Evolutionary conservation across 2,888 invertebrate genomes (phyloP), one percentile per base, ranked within the genome.

Genomic region (Nemotelus pantherinus): DNA sequence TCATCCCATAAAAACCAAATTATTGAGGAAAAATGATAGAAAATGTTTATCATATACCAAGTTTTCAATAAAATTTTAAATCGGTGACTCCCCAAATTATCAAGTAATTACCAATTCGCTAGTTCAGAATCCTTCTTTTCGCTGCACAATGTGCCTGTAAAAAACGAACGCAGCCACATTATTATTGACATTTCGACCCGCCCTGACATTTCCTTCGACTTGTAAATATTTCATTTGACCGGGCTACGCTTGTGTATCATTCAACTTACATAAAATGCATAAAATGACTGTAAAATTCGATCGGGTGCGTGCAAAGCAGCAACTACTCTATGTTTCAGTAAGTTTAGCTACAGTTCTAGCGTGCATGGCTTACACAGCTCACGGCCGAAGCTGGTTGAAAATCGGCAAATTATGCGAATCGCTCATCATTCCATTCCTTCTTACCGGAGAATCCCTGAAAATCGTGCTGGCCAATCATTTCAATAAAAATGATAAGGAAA

Each of bases 321-420:
- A 87, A 81, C 83, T 87, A 50, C 85, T 87, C 78, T 86, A 87
- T 80, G 82, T 86, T 10, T 86, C 86, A 39, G 84, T 87, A 39
- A 86, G 85, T 71, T 81, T 87, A 70, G 85, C 84, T n/a, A 85
- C 85, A 2, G 84, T 87, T 53, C 81, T 87, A 10, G 83, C 85
- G 47, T 86, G 87, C 80, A 85, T 87, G 85, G 83, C 85, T 2
- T 86, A 87, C 72, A 84, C 86, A 83, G 86, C 87, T 70, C 85
- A 83, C 67, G 84, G 83, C 41, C 83, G 83, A 4, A 85, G 85
- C 60, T 87, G 86, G 87, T 81, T 83, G 47, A 83, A 84, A 77
- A 81, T 87, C 5, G 86, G 87, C 60, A 86, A 82, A 79, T 84
- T 87, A 63, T 86, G 86, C 85, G 83, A 85, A 43, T 87, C 87